Evolutionary conservation across 2,797 vertebrate genomes (phyloP), one percentile per base, ranked within the genome.

Genomic region (Pteronotus mesoamericanus): DNA sequence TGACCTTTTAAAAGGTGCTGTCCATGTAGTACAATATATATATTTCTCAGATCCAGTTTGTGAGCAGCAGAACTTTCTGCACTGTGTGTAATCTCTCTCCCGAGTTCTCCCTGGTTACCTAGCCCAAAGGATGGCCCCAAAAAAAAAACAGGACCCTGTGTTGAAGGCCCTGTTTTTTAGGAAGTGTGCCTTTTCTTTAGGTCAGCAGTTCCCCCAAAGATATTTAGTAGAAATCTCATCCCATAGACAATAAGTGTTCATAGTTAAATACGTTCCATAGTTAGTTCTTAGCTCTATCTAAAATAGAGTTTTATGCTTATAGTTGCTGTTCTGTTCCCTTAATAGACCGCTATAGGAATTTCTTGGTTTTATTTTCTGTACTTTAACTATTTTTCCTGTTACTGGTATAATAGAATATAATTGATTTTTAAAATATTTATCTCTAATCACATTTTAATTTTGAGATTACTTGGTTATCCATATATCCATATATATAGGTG

Each of bases 311-410:
- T 55, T 15, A 44, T 32, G 34, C 26, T 80, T 19, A 32, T n/a
- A 32, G 37, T 46, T 83, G 18, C 32, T n/a, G n/a, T n/a, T n/a
- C n/a, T 39, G 2, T 51, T 83, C 15, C 37, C 42, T 68, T 51
- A 34, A 24, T 42, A 37, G 24, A 32, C 24, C 64, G 92, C 34
- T 64, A 21, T 42, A 75, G 55, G 18, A n/a, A 92, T 82, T 68
- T 91, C 74, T 91, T 84, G 34, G 42, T 92, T 89, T 80, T 80
- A 32, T 57, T 91, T 86, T 75, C 29, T 66, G 7, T 64, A 94
- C 24, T 84, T 86, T 89, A 37, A 37, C 42, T 74, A 0, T 51
- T 57, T 85, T 89, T 80, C 10, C 64, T 92, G 26, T 18, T 37
- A 39, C 24, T 92, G 29, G 12, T 55, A 18, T 57, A 55, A 46